Conservation (phyloP, 2,888 invertebrate genomes). For the Acleris literana region DNA sequence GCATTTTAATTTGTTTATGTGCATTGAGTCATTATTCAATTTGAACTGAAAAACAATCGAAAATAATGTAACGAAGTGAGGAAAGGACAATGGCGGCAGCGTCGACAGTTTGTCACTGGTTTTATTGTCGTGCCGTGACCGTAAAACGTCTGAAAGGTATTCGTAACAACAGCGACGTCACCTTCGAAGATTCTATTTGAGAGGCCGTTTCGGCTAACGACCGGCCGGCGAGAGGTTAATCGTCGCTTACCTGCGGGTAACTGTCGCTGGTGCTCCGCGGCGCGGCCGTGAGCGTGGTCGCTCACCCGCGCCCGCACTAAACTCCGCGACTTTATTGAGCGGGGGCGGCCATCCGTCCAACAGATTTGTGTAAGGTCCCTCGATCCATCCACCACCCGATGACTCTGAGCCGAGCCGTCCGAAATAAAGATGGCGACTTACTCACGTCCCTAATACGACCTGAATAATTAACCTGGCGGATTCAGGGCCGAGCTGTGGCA, state of each 20-base stretch:
- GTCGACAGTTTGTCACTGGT: slow-evolving; percentile 60
- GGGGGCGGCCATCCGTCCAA: slow-evolving; percentile 67
- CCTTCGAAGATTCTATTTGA: slow-evolving; percentile 63
- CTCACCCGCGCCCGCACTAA: slow-evolving; percentile 70
- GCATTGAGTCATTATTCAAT: background rate
- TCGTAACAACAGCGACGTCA: slow-evolving; percentile 61
- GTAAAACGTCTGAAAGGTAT: slow-evolving; percentile 65
- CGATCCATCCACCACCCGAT: slow-evolving; percentile 60
- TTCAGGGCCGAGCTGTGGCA: slow-evolving; percentile 3
- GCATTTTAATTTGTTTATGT: background rate
- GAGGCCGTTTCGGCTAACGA: slow-evolving; percentile 61
- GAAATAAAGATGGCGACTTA: slow-evolving; percentile 28
- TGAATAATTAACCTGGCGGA: slow-evolving; percentile 9
- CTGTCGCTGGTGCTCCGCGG: slow-evolving; percentile 57
- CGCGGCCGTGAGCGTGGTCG: slow-evolving; percentile 75
- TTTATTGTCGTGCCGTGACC: slow-evolving; percentile 62
- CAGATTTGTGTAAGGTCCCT: slow-evolving; percentile 65
- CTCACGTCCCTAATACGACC: slow-evolving; percentile 6
- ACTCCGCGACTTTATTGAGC: slow-evolving; percentile 67
- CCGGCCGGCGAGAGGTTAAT: slow-evolving; percentile 72
- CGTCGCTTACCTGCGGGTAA: slow-evolving; percentile 72
- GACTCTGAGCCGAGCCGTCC: slow-evolving; percentile 41
- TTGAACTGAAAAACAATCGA: slow-evolving; percentile 12
- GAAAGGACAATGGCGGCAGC: slow-evolving; percentile 52
- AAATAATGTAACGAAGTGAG: slow-evolving; percentile 50